These are phyloP conservation scores for Metacarcinus magister DNA, from an alignment of 2,888 invertebrate genomes.

Conservation along the genomic window DNA sequence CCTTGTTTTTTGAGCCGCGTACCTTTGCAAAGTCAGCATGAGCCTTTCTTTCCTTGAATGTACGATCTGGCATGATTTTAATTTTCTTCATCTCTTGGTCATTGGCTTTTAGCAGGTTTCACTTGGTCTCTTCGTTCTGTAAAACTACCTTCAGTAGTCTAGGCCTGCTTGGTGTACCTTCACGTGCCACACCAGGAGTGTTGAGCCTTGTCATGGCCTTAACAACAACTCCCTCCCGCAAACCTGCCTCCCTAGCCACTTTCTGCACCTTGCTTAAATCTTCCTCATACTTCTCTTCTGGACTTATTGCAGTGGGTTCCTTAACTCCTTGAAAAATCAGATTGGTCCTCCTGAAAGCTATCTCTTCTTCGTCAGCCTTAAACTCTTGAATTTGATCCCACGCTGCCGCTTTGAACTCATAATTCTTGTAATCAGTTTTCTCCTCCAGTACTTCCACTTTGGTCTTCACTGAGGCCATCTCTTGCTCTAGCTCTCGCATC, in stretches of 20 bases:
- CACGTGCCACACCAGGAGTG: too few relatives aligned
- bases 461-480: background rate
- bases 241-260: too few relatives aligned
- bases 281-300: too few relatives aligned
- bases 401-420: background rate
- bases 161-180: too few relatives aligned
- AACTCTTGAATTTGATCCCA: background rate
- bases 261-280: too few relatives aligned
- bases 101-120: background rate
- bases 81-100: too few relatives aligned
- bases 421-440: background rate
- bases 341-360: background rate
- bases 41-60: constrained; percentile 5
- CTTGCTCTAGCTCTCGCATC: background rate
- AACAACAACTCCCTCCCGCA: too few relatives aligned
- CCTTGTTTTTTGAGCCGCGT: background rate
- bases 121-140: too few relatives aligned
- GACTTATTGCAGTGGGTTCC: background rate
- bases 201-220: too few relatives aligned
- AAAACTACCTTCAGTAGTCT: too few relatives aligned
- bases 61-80: background rate
- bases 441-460: background rate
- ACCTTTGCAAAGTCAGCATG: background rate
- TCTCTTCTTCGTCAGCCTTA: too few relatives aligned
- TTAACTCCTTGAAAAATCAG: background rate